Evolutionary conservation across 2,113 vertebrate genomes (phyloP), one percentile per base, ranked within the genome.

Genomic region (Hypocryptadius cinnamomeus): DNA sequence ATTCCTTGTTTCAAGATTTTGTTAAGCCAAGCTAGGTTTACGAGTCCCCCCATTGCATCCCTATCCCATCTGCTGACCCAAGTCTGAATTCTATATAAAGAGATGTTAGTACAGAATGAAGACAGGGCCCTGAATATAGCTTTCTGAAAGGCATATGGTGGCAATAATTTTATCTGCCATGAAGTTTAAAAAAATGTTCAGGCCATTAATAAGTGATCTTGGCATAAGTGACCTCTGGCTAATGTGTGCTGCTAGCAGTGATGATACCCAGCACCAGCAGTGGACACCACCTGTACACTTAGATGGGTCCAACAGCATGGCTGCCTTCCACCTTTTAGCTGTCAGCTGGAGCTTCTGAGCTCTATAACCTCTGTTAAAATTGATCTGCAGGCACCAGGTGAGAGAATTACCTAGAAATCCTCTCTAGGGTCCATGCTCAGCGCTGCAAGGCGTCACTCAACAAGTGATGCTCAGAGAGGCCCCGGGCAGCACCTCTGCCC

Each of bases 241-340:
- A 22, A 20, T 1, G 31, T 9, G 51, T 20, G 42, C 11, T 9
- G 3, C 3, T 10, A 19, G 31, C 33, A 60, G 50, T 0, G 31
- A 33, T 2, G 33, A 13, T 1, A 37, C 4, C 8, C 27, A 15
- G 64, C 63, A 42, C 17, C 31, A 33, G 64, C 48, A 23, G n/a
- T 4, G 37, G 8, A 11, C 24, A 45, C 23, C 33, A 39, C 31
- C 5, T 15, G 13, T 3, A 28, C 27, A 4, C 9, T 16, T 3
- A 5, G 15, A 15, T 0, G 5, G 11, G 28, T 31, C 25, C 13
- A 17, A 28, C 11, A 12, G 24, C 42, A 7, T 0, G 14, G 35
- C 37, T 5, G 2, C 70, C 14, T 35, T 64, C 60, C 40, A 51
- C 19, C 37, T 59, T 33, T 31, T 1, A 40, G 45, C 14, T 15